Evolutionary conservation across 2,113 vertebrate genomes (phyloP).

Genomic region (Menidia beryllina): DNA sequence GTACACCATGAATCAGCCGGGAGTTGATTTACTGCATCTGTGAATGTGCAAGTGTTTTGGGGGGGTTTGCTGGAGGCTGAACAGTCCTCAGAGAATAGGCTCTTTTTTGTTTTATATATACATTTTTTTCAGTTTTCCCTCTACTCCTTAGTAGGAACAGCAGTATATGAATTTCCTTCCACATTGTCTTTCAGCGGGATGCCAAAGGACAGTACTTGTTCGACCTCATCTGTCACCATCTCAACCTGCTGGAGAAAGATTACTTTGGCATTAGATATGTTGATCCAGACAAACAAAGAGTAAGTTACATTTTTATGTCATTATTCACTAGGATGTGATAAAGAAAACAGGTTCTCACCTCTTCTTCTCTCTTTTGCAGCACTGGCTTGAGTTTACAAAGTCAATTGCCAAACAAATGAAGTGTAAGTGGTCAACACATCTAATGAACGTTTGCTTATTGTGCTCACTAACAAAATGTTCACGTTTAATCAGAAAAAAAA

Average conservation of each 20-base stretch:
- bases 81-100: neutral
- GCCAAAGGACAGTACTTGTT: conserved; percentile 97
- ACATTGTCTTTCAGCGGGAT: conserved; percentile 88
- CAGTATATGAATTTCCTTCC: neutral
- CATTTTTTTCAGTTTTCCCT: neutral
- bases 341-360: conserved; percentile 6
- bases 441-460: conserved; percentile 8
- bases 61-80: neutral
- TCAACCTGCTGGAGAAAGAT: conserved; percentile 97
- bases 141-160: neutral
- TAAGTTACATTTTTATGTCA: conserved; percentile 76
- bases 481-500: neutral
- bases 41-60: conserved; percentile 6
- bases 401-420: conserved; percentile 96
- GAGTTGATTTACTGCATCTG: conserved; percentile 18
- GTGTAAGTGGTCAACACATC: conserved; percentile 85
- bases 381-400: conserved; percentile 98
- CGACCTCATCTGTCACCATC: conserved; percentile 96
- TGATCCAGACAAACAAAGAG: conserved; percentile 96
- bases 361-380: conserved; percentile 82
- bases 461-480: neutral
- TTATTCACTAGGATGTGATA: no score
- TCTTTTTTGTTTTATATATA: neutral
- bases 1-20: conserved; percentile 7
- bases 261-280: conserved; percentile 97